Evolutionary conservation across 1,140 invertebrate species (phyloP), one percentile per base, ranked within the genome.

Genomic region (Schmidtea mediterranea): DNA sequence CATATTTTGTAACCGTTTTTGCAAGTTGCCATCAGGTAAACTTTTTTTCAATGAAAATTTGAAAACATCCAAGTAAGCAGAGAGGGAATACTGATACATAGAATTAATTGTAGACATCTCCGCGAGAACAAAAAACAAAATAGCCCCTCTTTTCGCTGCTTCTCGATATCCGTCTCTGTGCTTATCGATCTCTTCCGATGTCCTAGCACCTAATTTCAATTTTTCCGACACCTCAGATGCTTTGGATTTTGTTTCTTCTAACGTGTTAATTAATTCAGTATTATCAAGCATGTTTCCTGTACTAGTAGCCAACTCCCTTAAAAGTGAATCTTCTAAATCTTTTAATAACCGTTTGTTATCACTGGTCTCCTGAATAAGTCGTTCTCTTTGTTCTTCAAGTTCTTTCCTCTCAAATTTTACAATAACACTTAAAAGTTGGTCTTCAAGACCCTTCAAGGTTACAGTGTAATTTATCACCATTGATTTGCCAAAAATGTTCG

Each of bases 131-230:
- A 68, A 69, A 55, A 68, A 69, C 52, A 69, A 52, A 46, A 65
- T 66, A 39, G 66, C 66, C 6, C 63, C 61, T 50, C 66, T 53
- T 52, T 63, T 56, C 21, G 67, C 66, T 52, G 63, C 65, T 41
- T 62, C 58, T 32, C 62, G 54, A 54, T 68, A 69, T 19, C 59
- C 63, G 62, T 68, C 43, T 65, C 80, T 69, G 12, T 78, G 77
- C 12, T 67, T 56, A 62, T 83, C 79, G 59, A 84, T 83, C 63
- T 81, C 76, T n/a, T 73, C 72, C 67, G 83, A 79, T 0, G 79
- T 82, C 26, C 73, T 68, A 58, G 78, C 74, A 1, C 77, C 75
- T 10, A 72, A 74, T 52, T 71, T 65, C 5, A 45, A 45, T 21
- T 16, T 40, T 40, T 19, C 21, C 5, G 15, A 45, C 9, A 15